Base-by-base conservation (phyloP, 2,113 vertebrate species). In the Ciconia maguari region DNA sequence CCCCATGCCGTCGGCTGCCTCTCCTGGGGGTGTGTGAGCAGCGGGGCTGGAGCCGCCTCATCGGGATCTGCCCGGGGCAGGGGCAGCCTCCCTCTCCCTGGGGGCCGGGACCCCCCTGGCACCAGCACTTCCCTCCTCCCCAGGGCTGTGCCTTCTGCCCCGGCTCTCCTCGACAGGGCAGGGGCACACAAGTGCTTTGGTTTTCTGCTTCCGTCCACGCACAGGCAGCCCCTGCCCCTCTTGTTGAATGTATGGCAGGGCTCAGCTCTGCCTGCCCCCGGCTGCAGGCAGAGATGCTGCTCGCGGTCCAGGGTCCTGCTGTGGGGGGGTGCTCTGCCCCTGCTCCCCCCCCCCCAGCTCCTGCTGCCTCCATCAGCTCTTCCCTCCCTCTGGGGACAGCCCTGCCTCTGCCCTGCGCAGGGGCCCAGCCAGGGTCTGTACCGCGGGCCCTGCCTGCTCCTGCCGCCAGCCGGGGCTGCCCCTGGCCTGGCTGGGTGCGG, bases 161-260 rank as follows among this genome's bases (percentile, higher is more conserved):
- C 58, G 15, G 57, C 89, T 90, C 74, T 44, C 48, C 2, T 10
- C 3, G 7, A 11, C 36, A 60, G 62, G 94, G 74, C 46, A 49
- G 93, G 88, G 90, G 77, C 77, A 57, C 85, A 44, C 57, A 94
- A 97, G 94, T 96, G 96, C 96, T 96, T 96, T 93, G 83, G 42
- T 65, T 89, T 92, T 71, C 85, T 34, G 80, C 87, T 91, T 81
- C 82, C 24, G 54, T 91, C 93, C 92, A 5, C 3, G 7, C 6
- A 1, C n/a, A n/a, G 87, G 68, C 84, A 82, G n/a, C 83, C 36
- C 41, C 48, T 48, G 3, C 61, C 80, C n/a, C 61, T 86, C 64
- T 29, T 52, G 11, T 57, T 93, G 95, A 96, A 95, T 94, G 94
- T 95, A 96, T 0, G 1, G 75, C 11, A 3, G 95, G 92, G 36